Conservation (phyloP, 2,888 invertebrate species). For the Eupithecia exiguata region DNA sequence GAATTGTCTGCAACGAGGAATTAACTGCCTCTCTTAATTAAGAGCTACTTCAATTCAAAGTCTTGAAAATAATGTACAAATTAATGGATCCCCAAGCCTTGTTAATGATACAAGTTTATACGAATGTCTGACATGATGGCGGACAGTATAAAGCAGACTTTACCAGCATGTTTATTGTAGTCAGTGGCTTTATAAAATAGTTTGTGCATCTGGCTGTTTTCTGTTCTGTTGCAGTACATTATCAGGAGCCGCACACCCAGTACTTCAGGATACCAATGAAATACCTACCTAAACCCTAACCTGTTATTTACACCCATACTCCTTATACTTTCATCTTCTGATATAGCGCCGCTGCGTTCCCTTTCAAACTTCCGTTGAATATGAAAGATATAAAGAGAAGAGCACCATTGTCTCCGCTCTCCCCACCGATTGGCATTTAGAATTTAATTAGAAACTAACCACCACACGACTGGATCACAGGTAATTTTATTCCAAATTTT, state of each 20-base stretch:
- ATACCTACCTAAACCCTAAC: slow-evolving; percentile 50
- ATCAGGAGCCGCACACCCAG: slow-evolving; percentile 71
- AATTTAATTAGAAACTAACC: slow-evolving; percentile 50
- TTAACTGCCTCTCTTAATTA: not conserved
- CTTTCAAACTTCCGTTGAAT: slow-evolving; percentile 13
- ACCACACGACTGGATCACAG: slow-evolving; percentile 69
- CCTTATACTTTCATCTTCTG: slow-evolving; percentile 27
- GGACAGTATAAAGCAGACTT: not conserved
- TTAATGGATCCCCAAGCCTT: not conserved
- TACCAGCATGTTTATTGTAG: slow-evolving; percentile 57
- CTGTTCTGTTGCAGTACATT: slow-evolving; percentile 79
- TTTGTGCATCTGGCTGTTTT: slow-evolving; percentile 79
- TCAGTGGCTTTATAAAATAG: slow-evolving; percentile 68
- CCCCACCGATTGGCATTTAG: slow-evolving; percentile 31
- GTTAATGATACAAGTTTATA: not conserved
- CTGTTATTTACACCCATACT: slow-evolving; percentile 44
- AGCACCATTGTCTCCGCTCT: slow-evolving; percentile 9
- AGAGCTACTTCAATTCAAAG: not conserved
- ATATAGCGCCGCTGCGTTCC: slow-evolving; percentile 1
- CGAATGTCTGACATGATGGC: not conserved
- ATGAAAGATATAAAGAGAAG: slow-evolving; percentile 23
- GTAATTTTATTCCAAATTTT: slow-evolving; percentile 61
- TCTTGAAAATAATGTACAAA: too few species aligned
- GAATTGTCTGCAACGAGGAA: not conserved
- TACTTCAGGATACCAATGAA: slow-evolving; percentile 66